Conservation (phyloP, 2,888 invertebrate species). For the Argyra leucocephala region DNA sequence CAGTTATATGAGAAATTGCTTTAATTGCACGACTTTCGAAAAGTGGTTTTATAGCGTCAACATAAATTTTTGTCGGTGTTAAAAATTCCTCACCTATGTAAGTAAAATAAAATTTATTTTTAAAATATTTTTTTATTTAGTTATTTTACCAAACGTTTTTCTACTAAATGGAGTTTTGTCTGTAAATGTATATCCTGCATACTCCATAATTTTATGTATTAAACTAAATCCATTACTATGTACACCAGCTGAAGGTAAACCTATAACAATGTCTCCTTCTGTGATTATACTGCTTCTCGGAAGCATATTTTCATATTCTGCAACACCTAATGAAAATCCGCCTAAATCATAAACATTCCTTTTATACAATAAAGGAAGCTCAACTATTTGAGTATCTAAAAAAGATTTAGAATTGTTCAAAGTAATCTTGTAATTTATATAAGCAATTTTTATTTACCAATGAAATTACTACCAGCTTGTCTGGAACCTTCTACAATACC, state of each 20-base stretch:
- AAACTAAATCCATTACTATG: slow-evolving; percentile 97
- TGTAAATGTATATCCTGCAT: slow-evolving; percentile 54
- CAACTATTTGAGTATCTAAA: slow-evolving; percentile 83
- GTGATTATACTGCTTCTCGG: slow-evolving; percentile 63
- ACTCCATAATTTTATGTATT: slow-evolving; percentile 73
- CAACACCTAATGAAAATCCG: slow-evolving; percentile 91
- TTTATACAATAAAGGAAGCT: slow-evolving; percentile 88
- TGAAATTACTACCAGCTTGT: slow-evolving; percentile 72
- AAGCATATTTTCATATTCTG: slow-evolving; percentile 64
- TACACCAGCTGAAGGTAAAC: slow-evolving; percentile 81
- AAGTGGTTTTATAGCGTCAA: slow-evolving; percentile 60
- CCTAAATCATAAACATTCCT: slow-evolving; percentile 86
- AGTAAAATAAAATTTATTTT: background rate
- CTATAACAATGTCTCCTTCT: slow-evolving; percentile 75
- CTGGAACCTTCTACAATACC: slow-evolving; percentile 79
- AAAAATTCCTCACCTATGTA: slow-evolving; percentile 70
- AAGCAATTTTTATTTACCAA: slow-evolving; percentile 55
- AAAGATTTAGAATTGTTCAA: slow-evolving; percentile 2
- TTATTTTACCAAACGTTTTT: slow-evolving; percentile 56
- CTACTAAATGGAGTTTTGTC: slow-evolving; percentile 67
- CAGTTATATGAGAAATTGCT: slow-evolving; percentile 91
- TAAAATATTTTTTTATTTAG: slow-evolving; percentile 23
- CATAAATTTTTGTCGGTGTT: slow-evolving; percentile 86
- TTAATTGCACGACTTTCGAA: slow-evolving; percentile 65
- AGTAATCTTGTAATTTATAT: background rate